A percentile compares a stretch with the other conserved stretches of the same genome.
Evolutionary conservation across 1,140 invertebrate genomes (phyloP).

Genomic region (Ceratitis capitata): DNA sequence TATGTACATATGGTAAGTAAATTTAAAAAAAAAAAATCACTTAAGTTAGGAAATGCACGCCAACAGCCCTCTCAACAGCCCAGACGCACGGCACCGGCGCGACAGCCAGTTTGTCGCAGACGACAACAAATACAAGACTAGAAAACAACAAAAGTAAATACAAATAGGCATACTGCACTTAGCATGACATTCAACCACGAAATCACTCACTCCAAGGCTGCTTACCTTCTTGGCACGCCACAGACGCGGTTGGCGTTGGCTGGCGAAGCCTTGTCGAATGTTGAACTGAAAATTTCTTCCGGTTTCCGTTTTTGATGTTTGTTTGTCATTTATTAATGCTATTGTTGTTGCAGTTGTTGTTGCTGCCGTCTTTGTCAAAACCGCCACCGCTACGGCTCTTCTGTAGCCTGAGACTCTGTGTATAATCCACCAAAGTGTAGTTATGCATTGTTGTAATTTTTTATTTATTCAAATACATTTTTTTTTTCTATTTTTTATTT

Average conservation of each 20-base stretch:
- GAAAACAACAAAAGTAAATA: background rate
- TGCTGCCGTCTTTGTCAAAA: background rate
- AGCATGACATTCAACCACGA: background rate
- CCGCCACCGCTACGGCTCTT: background rate
- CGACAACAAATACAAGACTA: background rate
- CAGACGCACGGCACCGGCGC: background rate
- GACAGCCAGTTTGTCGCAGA: background rate
- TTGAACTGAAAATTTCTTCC: conserved; percentile 38
- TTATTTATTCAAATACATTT: background rate
- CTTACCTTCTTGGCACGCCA: conserved; percentile 12
- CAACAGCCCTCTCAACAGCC: conserved; percentile 10
- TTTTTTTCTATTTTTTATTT: background rate
- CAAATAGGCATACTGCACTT: background rate
- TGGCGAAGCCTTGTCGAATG: conserved; percentile 33
- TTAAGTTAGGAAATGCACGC: background rate
- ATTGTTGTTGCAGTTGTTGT: background rate
- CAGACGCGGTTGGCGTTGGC: too few species aligned
- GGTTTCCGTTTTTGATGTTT: conserved; percentile 18
- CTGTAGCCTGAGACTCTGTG: background rate
- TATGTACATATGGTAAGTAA: background rate
- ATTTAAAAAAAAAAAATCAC: background rate
- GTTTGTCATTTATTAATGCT: conserved; percentile 20
- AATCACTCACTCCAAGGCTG: background rate
- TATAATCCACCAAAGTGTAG: background rate
- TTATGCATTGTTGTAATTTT: background rate